These are phyloP conservation scores for Dicrostonyx torquatus DNA, from an alignment of 2,797 vertebrate genomes.

Conservation along the genomic window DNA sequence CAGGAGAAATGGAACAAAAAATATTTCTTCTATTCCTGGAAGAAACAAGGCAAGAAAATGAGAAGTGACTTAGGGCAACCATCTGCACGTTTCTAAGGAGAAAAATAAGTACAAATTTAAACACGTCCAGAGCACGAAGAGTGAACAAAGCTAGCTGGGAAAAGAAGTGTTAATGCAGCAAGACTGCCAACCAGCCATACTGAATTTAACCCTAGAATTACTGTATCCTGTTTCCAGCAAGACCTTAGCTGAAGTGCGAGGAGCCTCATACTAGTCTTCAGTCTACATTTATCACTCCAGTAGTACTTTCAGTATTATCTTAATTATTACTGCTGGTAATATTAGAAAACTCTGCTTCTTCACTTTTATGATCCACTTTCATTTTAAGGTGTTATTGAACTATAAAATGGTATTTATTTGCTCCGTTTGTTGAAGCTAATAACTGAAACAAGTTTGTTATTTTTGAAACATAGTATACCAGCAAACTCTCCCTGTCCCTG, in stretches of 20 bases:
- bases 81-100: neutral
- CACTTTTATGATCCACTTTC: slow-evolving; percentile 36
- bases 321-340: slow-evolving; percentile 19
- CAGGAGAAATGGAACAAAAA: slow-evolving; percentile 16
- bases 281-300: neutral
- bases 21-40: slow-evolving; percentile 16
- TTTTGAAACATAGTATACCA: neutral
- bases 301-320: slow-evolving; percentile 13
- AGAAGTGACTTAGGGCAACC: neutral
- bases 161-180: neutral
- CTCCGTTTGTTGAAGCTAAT: slow-evolving; percentile 20
- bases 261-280: slow-evolving; percentile 23
- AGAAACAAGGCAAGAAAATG: slow-evolving; percentile 35
- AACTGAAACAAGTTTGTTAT: neutral
- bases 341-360: slow-evolving; percentile 8
- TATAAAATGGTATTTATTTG: slow-evolving; percentile 39
- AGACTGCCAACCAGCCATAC: neutral
- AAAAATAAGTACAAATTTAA: slow-evolving; percentile 34
- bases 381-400: slow-evolving; percentile 35
- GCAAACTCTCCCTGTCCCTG: neutral
- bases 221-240: neutral
- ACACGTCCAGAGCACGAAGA: neutral
- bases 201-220: neutral
- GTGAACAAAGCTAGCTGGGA: neutral
- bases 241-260: neutral